Evolutionary conservation across 1,140 invertebrate genomes (phyloP).

Genomic region (Pogonognathellus flavescens): DNA sequence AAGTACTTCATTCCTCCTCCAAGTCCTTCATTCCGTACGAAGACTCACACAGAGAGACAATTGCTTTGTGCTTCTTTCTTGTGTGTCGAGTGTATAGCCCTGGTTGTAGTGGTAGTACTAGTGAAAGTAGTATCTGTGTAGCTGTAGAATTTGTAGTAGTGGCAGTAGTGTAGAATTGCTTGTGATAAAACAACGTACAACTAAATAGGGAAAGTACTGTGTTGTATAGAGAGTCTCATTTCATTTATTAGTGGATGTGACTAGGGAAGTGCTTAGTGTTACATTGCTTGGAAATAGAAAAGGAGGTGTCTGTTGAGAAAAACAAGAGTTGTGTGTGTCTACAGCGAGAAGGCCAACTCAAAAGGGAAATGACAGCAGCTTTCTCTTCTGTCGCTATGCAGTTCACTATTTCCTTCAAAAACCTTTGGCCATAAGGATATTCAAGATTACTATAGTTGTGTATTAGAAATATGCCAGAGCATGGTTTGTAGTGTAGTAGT

Average conservation of each 20-base stretch:
- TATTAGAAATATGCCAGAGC: no score
- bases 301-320: constrained; percentile 10
- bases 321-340: neutral
- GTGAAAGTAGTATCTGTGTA: neutral
- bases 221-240: no score
- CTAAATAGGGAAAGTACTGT: neutral
- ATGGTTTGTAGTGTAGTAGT: neutral
- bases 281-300: neutral
- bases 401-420: neutral
- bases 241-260: no score
- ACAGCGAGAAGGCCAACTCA: neutral
- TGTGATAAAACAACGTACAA: constrained; percentile 38
- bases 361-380: constrained; percentile 10
- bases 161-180: neutral
- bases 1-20: no score
- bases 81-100: neutral
- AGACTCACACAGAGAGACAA: neutral
- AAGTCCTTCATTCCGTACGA: no score
- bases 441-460: no score
- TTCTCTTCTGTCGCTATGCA: no score
- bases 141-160: no score
- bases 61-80: neutral
- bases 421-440: neutral
- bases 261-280: neutral
- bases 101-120: no score